Evolutionary conservation across 2,797 vertebrate species (phyloP), one percentile per base, ranked within the genome.

Genomic region (Typhlichthys eigenmanni): DNA sequence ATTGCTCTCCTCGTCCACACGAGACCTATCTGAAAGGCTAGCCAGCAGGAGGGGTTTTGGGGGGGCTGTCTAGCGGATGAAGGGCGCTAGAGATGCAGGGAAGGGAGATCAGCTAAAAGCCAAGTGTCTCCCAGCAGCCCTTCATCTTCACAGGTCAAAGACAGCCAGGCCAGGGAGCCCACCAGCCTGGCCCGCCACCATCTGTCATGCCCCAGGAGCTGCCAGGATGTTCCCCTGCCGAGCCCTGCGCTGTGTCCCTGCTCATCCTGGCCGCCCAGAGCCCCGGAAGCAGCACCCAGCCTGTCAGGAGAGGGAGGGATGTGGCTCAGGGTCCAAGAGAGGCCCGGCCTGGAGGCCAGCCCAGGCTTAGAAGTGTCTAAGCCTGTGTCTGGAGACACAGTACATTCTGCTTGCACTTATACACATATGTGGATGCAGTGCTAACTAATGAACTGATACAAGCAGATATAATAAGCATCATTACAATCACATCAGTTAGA

Each of bases 121-220:
- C 66, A 58, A 46, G 47, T 52, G 55, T 69, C 67, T 78, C 58
- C 6, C 17, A 24, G 48, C 57, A 76, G 45, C 51, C 3, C 4
- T 55, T 71, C 70, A 63, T 62, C 51, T 79, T 75, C 66, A 57
- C 74, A 85, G 86, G 85, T 90, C 85, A 90, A 84, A 87, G 60
- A 77, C 69, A 75, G 70, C 78, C 70, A 81, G 74, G 72, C 79
- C 76, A 87, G 77, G 84, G 85, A 82, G 81, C 78, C 70, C 76
- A 74, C 73, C 75, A 48, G 19, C 72, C 72, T 76, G 79, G 80
- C 75, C 79, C 78, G 78, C 66, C 70, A 72, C 89, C 88, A 91
- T 91, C 89, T 90, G 87, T 80, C 72, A 13, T 87, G 76, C 81
- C 83, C 84, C 86, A 75, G 83, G 81, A 87, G 84, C 85, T 85